A percentile compares a stretch with the other conserved stretches of the same genome.
phyloP scores from a whole-genome alignment of 2,113 vertebrate genomes.

The Sylvilagus bachmani region DNA sequence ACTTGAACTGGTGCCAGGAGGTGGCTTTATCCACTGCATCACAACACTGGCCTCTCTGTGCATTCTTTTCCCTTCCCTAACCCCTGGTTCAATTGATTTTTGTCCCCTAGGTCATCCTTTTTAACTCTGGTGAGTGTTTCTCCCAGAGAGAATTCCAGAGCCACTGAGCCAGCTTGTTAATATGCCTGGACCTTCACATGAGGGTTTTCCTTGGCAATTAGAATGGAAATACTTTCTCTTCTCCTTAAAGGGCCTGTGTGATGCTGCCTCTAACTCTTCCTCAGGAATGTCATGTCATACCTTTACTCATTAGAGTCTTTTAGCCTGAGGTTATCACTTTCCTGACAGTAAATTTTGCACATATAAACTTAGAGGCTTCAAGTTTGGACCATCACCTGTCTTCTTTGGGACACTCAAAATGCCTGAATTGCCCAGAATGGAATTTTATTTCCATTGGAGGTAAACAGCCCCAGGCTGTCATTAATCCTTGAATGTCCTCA shows the following conservation, averaged over 20 bases:
- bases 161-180: slow-evolving; percentile 3
- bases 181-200: neutral
- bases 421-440: neutral
- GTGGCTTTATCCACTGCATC: too few relatives aligned
- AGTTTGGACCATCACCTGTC: neutral
- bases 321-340: slow-evolving; percentile 58
- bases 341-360: slow-evolving; percentile 57
- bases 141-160: slow-evolving; percentile 31
- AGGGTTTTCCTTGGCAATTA: slow-evolving; percentile 54
- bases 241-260: neutral
- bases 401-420: neutral
- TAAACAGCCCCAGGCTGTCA: slow-evolving; percentile 33
- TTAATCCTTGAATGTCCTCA: neutral
- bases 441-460: slow-evolving; percentile 37
- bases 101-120: slow-evolving; percentile 10
- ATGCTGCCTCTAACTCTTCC: neutral
- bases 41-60: too few relatives aligned
- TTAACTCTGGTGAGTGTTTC: slow-evolving; percentile 1
- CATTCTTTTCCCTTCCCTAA: slow-evolving; percentile 40
- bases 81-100: slow-evolving; percentile 60
- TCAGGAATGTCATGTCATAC: slow-evolving; percentile 60
- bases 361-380: neutral
- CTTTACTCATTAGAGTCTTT: slow-evolving; percentile 40
- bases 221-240: slow-evolving; percentile 70
- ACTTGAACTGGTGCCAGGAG: too few relatives aligned